A percentile compares a stretch with the other conserved stretches of the same genome.
These are phyloP conservation scores for Eristalis arbustorum DNA, from an alignment of 2,888 invertebrate genomes.

Conservation along the genomic window DNA sequence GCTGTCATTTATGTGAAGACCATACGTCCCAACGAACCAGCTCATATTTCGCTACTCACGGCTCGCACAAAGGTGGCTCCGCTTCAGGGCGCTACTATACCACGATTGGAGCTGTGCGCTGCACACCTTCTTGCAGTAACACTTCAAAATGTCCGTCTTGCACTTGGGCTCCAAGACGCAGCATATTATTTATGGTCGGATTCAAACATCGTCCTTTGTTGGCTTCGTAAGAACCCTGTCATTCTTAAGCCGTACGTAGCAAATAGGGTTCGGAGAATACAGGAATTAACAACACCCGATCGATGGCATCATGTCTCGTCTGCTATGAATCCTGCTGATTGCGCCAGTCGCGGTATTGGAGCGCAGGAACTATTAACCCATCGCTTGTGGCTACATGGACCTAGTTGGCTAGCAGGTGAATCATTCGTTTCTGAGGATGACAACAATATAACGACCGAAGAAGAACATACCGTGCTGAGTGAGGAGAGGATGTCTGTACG, in stretches of 20 bases:
- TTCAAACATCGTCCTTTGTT: constrained; percentile 25
- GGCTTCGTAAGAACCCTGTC: constrained; percentile 22
- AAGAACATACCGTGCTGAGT: not conserved
- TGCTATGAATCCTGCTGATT: not conserved
- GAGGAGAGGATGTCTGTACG: not conserved
- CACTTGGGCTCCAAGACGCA: not conserved
- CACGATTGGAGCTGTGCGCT: constrained; percentile 20
- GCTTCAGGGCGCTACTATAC: constrained; percentile 7
- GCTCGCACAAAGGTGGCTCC: constrained; percentile 27
- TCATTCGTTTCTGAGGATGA: too few relatives aligned
- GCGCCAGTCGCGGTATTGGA: not conserved
- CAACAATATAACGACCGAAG: not conserved
- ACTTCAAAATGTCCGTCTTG: not conserved
- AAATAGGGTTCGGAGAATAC: too few relatives aligned
- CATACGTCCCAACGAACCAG: not conserved
- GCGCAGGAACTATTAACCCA: not conserved
- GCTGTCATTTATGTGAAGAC: constrained; percentile 6
- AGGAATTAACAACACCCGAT: not conserved
- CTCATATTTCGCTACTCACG: too few relatives aligned
- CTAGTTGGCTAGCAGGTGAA: not conserved
- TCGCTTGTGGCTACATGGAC: not conserved
- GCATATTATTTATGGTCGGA: constrained; percentile 13
- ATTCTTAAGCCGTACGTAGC: too few relatives aligned
- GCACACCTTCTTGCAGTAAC: not conserved
- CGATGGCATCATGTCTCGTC: not conserved